These are phyloP conservation scores for Petrolisthes manimaculis DNA, from an alignment of 2,888 invertebrate species.

Conservation along the genomic window DNA sequence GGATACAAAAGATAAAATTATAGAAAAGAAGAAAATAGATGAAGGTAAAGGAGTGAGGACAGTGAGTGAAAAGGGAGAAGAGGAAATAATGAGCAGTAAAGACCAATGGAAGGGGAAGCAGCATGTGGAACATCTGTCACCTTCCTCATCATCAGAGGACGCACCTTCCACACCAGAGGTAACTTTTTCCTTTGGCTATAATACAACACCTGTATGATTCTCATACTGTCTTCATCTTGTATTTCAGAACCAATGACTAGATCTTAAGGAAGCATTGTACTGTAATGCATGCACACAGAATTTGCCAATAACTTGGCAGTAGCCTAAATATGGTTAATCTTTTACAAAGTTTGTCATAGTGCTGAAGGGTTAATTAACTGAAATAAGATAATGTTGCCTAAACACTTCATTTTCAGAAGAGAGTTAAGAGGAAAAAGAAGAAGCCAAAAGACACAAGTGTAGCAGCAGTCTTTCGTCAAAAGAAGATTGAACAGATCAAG, in stretches of 20 bases:
- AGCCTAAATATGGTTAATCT: too few species aligned
- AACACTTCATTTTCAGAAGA: slow-evolving; percentile 17
- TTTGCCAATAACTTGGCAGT: too few species aligned
- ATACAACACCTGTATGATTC: not conserved
- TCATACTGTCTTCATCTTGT: not conserved
- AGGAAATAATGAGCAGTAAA: not conserved
- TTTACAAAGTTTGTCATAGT: not conserved
- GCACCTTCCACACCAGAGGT: not conserved
- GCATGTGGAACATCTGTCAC: not conserved
- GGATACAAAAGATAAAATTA: too few species aligned
- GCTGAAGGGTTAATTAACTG: not conserved
- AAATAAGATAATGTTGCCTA: not conserved
- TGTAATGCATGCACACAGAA: too few species aligned
- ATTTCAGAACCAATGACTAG: not conserved
- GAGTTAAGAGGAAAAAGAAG: slow-evolving; percentile 44
- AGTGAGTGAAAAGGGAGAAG: not conserved
- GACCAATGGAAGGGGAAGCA: not conserved
- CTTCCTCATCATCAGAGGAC: not conserved
- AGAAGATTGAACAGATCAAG: slow-evolving; percentile 48
- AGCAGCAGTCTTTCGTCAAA: slow-evolving; percentile 2
- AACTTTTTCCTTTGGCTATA: not conserved
- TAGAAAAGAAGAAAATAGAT: not conserved
- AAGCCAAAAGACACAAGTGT: slow-evolving; percentile 16
- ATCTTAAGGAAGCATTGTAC: too few species aligned
- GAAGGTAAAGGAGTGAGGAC: not conserved